phyloP scores from a whole-genome alignment of 2,888 invertebrate species.

The Ferdinandea cuprea region DNA sequence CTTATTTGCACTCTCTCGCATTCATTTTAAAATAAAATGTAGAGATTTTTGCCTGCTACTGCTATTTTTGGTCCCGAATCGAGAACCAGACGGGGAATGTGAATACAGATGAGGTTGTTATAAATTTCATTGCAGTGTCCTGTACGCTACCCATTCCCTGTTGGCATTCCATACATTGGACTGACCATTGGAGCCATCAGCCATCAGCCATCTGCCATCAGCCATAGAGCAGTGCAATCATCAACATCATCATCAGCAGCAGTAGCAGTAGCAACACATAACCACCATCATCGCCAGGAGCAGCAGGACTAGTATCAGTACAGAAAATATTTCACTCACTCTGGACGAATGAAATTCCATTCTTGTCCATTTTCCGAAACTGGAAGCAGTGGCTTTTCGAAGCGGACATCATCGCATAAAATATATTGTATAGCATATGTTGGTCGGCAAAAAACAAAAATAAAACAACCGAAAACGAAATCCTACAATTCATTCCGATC shows the following conservation, averaged over 20 bases:
- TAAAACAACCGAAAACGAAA: conserved; percentile 18
- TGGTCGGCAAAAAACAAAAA: conserved; percentile 29
- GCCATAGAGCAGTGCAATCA: conserved; percentile 23
- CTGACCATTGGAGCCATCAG: conserved; percentile 54
- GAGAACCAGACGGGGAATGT: conserved; percentile 26
- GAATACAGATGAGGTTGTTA: conserved; percentile 72
- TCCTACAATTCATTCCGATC: conserved; percentile 53
- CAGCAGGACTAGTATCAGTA: conserved; percentile 8
- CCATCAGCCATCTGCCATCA: conserved; percentile 41
- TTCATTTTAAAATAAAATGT: conserved; percentile 69
- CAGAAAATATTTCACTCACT: conserved; percentile 72
- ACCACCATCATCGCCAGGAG: conserved; percentile 6
- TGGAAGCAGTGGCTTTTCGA: conserved; percentile 57
- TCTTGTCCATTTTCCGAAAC: conserved; percentile 74
- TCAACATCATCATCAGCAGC: conserved; percentile 59
- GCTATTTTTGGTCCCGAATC: not conserved
- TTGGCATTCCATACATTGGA: conserved; percentile 68
- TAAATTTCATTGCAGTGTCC: conserved; percentile 69
- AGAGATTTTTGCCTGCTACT: conserved; percentile 51
- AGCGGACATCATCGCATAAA: conserved; percentile 69
- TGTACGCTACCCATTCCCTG: conserved; percentile 30
- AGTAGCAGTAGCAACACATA: not conserved
- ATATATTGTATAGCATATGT: conserved; percentile 42
- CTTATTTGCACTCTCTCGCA: conserved; percentile 32
- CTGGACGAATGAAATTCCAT: conserved; percentile 72